phyloP scores from a whole-genome alignment of 2,888 invertebrate genomes.

The Chalcosyrphus nemorum region DNA sequence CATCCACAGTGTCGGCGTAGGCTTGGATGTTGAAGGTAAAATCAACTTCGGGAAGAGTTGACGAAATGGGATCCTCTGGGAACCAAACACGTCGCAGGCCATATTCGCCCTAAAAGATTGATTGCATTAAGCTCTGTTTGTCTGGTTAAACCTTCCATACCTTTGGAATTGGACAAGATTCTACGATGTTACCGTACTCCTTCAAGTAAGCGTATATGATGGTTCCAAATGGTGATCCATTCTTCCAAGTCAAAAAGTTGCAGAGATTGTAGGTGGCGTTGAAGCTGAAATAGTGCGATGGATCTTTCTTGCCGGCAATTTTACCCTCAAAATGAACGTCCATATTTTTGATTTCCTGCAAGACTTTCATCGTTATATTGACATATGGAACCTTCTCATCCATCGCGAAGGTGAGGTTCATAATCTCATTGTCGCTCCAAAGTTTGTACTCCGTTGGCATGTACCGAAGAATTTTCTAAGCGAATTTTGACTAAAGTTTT shows the following conservation, averaged over 20 bases:
- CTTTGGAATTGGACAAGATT: constrained; percentile 78
- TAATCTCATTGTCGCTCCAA: constrained; percentile 78
- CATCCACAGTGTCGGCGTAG: constrained; percentile 75
- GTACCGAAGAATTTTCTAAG: constrained; percentile 79
- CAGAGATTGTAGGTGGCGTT: constrained; percentile 79
- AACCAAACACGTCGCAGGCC: constrained; percentile 79
- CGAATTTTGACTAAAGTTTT: background rate
- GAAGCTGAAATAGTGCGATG: constrained; percentile 75
- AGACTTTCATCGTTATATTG: constrained; percentile 78
- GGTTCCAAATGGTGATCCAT: constrained; percentile 77
- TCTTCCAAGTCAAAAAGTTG: constrained; percentile 76
- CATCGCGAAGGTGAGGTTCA: constrained; percentile 76
- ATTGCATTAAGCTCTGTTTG: constrained; percentile 70
- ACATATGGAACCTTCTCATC: constrained; percentile 78
- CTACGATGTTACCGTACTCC: constrained; percentile 77
- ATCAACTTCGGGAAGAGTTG: constrained; percentile 77
- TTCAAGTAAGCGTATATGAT: constrained; percentile 76
- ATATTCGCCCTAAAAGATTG: constrained; percentile 78
- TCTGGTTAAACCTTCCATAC: constrained; percentile 74
- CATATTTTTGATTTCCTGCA: constrained; percentile 76
- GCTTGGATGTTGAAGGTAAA: constrained; percentile 76
- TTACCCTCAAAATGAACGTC: constrained; percentile 77
- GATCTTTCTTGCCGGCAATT: constrained; percentile 76
- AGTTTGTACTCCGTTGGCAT: constrained; percentile 78
- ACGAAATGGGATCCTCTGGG: constrained; percentile 79